These are phyloP conservation scores for Epizoanthus illoricatus DNA, from an alignment of 92 coral and sea anemone species.

Conservation along the genomic window DNA sequence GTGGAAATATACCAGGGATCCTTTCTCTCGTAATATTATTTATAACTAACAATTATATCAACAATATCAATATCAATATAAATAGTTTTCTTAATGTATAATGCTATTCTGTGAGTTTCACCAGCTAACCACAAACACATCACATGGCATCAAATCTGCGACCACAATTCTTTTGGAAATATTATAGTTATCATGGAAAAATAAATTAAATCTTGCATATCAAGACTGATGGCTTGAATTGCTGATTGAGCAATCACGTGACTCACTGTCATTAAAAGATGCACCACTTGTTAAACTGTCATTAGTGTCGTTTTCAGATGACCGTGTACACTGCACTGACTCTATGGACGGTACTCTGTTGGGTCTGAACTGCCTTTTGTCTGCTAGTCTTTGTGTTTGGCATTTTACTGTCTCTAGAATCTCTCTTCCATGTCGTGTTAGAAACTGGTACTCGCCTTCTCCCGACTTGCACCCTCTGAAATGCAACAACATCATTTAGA, in stretches of 20 bases:
- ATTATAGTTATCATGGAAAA: not conserved
- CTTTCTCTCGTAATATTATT: too few species aligned
- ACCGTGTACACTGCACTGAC: slow-evolving; percentile 79
- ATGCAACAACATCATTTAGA: not conserved
- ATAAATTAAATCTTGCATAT: not conserved
- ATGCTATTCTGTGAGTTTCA: too few species aligned
- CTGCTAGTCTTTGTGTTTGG: slow-evolving; percentile 88
- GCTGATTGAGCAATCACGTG: slow-evolving; percentile 68
- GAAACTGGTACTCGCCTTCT: slow-evolving; percentile 89
- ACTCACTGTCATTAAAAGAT: slow-evolving; percentile 64
- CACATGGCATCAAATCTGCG: too few species aligned
- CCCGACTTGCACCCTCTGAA: slow-evolving; percentile 85
- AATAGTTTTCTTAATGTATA: too few species aligned
- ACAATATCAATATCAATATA: too few species aligned
- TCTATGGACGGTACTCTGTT: slow-evolving; percentile 68
- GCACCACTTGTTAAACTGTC: slow-evolving; percentile 77
- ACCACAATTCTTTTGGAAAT: not conserved
- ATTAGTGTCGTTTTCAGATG: slow-evolving; percentile 79
- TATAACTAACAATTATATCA: too few species aligned
- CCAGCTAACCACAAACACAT: not conserved
- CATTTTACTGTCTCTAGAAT: slow-evolving; percentile 88
- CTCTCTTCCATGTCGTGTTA: slow-evolving; percentile 93
- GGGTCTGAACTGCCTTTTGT: slow-evolving; percentile 49
- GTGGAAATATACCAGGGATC: too few species aligned
- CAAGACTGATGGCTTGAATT: slow-evolving; percentile 66